phyloP scores from a whole-genome alignment of 2,888 invertebrate genomes.

The Hirudinaria manillensis region DNA sequence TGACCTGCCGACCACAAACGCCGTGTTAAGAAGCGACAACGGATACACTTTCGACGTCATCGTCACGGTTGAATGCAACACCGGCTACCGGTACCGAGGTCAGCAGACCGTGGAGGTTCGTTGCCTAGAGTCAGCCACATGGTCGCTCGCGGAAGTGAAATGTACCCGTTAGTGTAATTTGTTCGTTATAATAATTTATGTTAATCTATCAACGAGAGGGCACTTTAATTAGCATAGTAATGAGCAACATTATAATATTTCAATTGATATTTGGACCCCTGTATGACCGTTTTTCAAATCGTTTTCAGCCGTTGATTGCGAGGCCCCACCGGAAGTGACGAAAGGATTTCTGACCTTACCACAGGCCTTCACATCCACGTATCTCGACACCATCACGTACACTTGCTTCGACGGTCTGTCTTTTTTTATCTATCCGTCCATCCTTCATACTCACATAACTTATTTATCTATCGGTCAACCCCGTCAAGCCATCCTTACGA shows the following conservation, averaged over 20 bases:
- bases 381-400: constrained; percentile 20
- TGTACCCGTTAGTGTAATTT: not conserved
- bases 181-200: not conserved
- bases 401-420: constrained; percentile 12
- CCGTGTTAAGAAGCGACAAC: not conserved
- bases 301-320: not conserved
- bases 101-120: not conserved
- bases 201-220: no score
- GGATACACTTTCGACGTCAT: constrained; percentile 9
- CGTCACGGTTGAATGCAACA: constrained; percentile 20
- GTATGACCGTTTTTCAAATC: not conserved
- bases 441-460: not conserved
- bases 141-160: constrained; percentile 22
- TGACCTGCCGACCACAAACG: not conserved
- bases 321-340: constrained; percentile 10
- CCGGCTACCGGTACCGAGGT: constrained; percentile 12
- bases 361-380: constrained; percentile 1
- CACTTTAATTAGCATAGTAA: not conserved
- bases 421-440: not conserved
- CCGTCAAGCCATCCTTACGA: not conserved
- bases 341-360: not conserved
- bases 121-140: not conserved
- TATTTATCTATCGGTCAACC: no score
- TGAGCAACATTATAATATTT: no score
- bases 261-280: no score